Percentiles rank a stretch among this genome's conserved stretches.
Conservation (phyloP, 1,140 invertebrate genomes). For the Pogonus chalceus region DNA sequence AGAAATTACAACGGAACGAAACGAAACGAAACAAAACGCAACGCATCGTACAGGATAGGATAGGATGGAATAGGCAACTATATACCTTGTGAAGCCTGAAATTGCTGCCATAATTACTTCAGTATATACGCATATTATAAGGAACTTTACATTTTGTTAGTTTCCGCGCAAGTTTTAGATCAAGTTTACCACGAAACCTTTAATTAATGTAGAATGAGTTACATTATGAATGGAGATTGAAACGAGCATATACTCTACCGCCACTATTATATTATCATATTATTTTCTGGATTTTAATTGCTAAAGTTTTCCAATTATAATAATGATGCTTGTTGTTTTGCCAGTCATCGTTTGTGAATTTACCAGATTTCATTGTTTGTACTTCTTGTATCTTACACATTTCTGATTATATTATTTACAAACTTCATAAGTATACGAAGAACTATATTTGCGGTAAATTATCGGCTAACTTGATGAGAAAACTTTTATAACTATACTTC, state of each 20-base stretch:
- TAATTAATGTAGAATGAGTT: neutral
- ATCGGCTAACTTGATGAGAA: too few relatives aligned
- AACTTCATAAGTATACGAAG: too few relatives aligned
- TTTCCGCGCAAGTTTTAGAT: neutral
- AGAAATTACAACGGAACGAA: too few relatives aligned
- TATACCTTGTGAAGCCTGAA: too few relatives aligned
- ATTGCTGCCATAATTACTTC: too few relatives aligned
- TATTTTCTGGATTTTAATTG: conserved; percentile 1
- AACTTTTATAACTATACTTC: too few relatives aligned
- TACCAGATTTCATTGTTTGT: neutral
- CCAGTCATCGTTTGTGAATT: neutral
- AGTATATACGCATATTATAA: neutral
- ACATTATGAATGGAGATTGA: neutral
- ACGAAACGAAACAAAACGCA: too few relatives aligned
- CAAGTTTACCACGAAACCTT: neutral
- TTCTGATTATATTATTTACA: too few relatives aligned
- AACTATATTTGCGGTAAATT: too few relatives aligned
- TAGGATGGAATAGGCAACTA: too few relatives aligned
- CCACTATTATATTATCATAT: conserved; percentile 3
- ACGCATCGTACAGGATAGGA: too few relatives aligned
- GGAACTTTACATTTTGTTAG: neutral
- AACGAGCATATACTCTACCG: neutral
- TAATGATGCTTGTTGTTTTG: neutral
- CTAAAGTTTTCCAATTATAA: conserved; percentile 1
- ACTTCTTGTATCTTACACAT: neutral